Evolutionary conservation across 2,797 vertebrate genomes (phyloP).

Genomic region (Anguilla pacifica): DNA sequence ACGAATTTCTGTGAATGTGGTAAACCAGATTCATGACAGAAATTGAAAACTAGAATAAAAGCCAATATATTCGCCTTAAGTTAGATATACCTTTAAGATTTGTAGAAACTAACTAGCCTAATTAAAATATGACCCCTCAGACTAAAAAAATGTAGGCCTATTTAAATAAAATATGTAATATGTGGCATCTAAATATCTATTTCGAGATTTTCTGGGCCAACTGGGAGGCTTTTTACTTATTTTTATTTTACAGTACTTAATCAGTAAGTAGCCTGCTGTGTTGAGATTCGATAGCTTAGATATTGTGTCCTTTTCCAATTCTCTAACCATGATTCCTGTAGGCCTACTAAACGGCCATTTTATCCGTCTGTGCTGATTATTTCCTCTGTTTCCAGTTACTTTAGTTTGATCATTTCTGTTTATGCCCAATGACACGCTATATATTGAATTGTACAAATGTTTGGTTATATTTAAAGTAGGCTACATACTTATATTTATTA

Average conservation of each 20-base stretch:
- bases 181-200: background rate
- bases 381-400: background rate
- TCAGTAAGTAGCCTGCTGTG: background rate
- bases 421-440: background rate
- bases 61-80: too few species aligned
- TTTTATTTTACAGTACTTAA: background rate
- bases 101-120: background rate
- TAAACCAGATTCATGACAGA: background rate
- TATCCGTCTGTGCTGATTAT: background rate
- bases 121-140: background rate
- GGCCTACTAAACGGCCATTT: background rate
- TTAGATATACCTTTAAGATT: background rate
- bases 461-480: background rate
- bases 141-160: background rate
- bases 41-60: background rate
- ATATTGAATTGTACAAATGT: background rate
- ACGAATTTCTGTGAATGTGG: background rate
- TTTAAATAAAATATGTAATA: too few species aligned
- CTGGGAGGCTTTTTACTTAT: background rate
- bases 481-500: background rate
- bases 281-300: background rate
- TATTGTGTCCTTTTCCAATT: background rate
- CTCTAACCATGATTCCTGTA: too few species aligned
- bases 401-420: background rate
- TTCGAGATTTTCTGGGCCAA: background rate